Conservation (phyloP, 64 coral and sea anemone genomes). For the Orbicella faveolata region DNA sequence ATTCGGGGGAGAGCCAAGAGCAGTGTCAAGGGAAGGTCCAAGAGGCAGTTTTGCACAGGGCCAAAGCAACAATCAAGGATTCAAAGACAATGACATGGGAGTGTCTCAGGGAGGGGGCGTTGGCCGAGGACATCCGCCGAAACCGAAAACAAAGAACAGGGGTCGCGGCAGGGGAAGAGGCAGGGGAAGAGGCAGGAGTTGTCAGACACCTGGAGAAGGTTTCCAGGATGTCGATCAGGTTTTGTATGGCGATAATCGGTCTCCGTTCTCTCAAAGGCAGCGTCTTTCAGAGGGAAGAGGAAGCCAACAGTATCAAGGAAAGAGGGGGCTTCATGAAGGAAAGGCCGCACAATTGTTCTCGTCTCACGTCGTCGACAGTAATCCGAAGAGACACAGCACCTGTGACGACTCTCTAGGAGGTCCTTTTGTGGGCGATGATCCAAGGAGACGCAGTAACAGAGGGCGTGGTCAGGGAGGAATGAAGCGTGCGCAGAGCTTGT, state of each 20-base stretch:
- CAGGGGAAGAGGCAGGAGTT: neutral
- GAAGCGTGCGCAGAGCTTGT: neutral
- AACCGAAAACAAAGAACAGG: neutral
- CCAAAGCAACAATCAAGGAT: no score
- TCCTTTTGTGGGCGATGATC: no score
- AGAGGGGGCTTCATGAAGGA: no score
- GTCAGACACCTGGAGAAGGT: neutral
- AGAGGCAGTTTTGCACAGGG: no score
- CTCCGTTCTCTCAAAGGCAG: neutral
- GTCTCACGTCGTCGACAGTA: no score
- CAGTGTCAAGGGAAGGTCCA: no score
- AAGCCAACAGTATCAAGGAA: no score
- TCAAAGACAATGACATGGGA: neutral
- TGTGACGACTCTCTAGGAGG: no score
- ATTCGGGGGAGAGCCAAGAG: no score
- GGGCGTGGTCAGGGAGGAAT: neutral
- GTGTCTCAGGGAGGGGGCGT: neutral
- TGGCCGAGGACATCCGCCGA: neutral
- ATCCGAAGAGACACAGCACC: no score
- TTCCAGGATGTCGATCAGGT: neutral
- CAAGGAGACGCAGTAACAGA: neutral
- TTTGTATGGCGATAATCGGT: neutral
- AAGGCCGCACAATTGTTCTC: no score
- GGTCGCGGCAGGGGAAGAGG: neutral
- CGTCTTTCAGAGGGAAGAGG: no score